A percentile compares a stretch with the other conserved stretches of the same genome.
phyloP scores from a whole-genome alignment of 2,113 vertebrate genomes.

The Megaceryle maxima region DNA sequence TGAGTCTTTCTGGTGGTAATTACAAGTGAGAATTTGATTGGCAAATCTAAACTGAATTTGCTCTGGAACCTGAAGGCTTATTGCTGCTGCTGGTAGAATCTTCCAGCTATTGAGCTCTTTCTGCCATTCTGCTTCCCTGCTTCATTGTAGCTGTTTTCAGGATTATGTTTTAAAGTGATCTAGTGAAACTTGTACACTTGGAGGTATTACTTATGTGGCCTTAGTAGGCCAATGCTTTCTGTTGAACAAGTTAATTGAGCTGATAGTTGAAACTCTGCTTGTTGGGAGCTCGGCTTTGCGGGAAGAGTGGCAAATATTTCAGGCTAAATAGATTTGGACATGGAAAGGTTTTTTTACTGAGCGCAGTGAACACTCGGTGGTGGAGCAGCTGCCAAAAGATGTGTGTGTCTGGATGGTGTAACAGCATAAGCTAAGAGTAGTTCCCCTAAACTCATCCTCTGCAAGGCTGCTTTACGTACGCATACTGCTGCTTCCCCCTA shows the following conservation, averaged over 20 bases:
- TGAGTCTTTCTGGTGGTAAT: background rate
- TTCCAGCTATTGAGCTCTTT: background rate
- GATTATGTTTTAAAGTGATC: background rate
- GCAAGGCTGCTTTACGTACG: background rate
- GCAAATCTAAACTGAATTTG: background rate
- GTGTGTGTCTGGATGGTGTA: background rate
- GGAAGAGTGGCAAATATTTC: background rate
- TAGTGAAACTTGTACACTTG: background rate
- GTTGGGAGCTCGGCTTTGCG: background rate
- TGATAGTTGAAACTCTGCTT: background rate
- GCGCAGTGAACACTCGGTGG: background rate
- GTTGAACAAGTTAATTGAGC: background rate
- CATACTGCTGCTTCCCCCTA: background rate
- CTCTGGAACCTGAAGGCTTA: background rate
- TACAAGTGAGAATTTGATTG: background rate
- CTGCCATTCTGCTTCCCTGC: constrained; percentile 52
- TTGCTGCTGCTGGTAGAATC: background rate
- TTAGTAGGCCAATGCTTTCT: background rate
- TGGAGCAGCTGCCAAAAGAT: background rate
- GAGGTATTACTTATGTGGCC: background rate
- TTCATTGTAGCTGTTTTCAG: constrained; percentile 11
- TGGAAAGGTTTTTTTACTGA: background rate
- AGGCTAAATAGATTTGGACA: background rate
- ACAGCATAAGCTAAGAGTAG: background rate
- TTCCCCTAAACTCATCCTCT: background rate